A percentile compares a stretch with the other conserved stretches of the same genome.
Evolutionary conservation across 2,888 invertebrate genomes (phyloP).

Genomic region (Calliopum simillimum): DNA sequence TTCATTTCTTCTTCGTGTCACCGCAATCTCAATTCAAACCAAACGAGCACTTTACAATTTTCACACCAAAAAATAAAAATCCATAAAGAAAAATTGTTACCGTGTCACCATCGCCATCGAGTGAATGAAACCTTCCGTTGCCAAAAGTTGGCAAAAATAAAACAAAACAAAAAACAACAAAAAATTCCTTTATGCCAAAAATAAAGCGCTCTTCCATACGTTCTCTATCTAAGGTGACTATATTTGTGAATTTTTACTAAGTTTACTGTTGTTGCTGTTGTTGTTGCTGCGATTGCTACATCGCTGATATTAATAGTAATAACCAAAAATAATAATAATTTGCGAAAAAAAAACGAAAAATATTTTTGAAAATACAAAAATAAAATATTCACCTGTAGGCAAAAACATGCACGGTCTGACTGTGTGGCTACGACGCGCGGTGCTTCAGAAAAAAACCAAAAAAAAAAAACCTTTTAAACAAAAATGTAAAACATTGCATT

Average conservation of each 20-base stretch:
- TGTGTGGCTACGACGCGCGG: neutral
- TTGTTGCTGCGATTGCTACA: conserved; percentile 26
- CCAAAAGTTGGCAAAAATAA: neutral
- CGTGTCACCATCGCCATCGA: conserved; percentile 13
- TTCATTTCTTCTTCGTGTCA: no score
- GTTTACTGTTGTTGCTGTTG: conserved; percentile 3
- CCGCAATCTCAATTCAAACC: neutral
- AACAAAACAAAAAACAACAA: neutral
- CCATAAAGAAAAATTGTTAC: conserved; percentile 15
- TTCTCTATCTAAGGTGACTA: conserved; percentile 19
- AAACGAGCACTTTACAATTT: conserved; percentile 15
- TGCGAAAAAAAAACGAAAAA: conserved; percentile 1
- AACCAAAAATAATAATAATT: conserved; percentile 32
- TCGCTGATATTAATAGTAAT: conserved; percentile 29
- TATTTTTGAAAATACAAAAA: no score
- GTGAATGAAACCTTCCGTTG: no score
- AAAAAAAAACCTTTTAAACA: neutral
- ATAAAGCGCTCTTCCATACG: conserved; percentile 18
- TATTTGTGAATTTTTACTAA: neutral
- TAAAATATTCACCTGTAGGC: conserved; percentile 25
- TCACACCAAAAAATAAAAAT: conserved; percentile 10
- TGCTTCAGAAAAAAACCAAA: neutral
- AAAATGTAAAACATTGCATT: neutral
- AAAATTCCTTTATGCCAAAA: conserved; percentile 23
- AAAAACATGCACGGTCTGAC: neutral